Percentiles rank a stretch among this genome's conserved stretches.
Evolutionary conservation across 2,888 invertebrate genomes (phyloP).

Genomic region (Diarsia dahlii): DNA sequence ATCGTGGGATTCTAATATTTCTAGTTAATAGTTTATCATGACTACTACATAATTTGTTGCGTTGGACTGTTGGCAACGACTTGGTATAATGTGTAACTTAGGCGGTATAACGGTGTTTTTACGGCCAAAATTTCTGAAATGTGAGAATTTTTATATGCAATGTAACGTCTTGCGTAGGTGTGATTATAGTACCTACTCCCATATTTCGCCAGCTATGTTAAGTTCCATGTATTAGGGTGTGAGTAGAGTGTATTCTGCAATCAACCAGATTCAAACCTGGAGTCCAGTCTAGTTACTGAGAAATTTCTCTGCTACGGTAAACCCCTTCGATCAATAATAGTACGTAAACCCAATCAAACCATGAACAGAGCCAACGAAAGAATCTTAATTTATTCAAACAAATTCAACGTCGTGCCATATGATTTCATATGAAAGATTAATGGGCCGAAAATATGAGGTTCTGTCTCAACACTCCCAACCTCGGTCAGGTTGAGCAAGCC

Average conservation of each 20-base stretch:
- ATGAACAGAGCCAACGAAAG: neutral
- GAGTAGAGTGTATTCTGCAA: too few species aligned
- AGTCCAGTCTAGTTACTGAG: too few species aligned
- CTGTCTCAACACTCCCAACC: conserved; percentile 30
- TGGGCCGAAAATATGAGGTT: conserved; percentile 20
- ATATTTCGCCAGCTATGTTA: too few species aligned
- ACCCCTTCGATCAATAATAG: too few species aligned
- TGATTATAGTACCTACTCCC: too few species aligned
- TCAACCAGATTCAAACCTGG: too few species aligned
- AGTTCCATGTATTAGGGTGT: too few species aligned
- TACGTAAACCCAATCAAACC: neutral
- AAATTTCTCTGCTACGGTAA: too few species aligned
- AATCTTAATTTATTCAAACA: neutral
- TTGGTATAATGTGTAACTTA: neutral
- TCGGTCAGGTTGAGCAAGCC: conserved; percentile 29
- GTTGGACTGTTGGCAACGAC: conserved; percentile 5
- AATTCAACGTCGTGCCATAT: conserved; percentile 1
- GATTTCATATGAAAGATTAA: conserved; percentile 6
- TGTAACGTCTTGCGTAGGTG: too few species aligned
- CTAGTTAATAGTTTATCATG: conserved; percentile 44
- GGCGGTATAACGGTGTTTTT: conserved; percentile 2
- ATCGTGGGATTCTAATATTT: conserved; percentile 55
- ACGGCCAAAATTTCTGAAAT: neutral
- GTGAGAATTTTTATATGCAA: neutral
- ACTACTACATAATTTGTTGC: conserved; percentile 11